A percentile compares a stretch with the other conserved stretches of the same genome.
These are phyloP conservation scores for Orthonevra nobilis DNA, from an alignment of 2,888 invertebrate species.

Conservation along the genomic window DNA sequence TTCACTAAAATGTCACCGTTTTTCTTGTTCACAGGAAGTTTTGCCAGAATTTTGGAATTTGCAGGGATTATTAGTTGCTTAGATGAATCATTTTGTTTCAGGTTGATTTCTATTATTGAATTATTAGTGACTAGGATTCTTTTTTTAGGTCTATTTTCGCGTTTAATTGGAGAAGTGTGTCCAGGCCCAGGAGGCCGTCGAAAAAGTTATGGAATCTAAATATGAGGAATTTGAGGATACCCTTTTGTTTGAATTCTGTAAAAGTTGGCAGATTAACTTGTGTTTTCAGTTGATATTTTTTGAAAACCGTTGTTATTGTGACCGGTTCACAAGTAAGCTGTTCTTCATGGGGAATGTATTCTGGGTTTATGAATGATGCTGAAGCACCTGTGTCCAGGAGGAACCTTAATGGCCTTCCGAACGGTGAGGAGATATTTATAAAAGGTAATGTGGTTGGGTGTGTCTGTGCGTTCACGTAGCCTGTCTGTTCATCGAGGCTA, in stretches of 20 bases:
- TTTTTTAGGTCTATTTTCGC: too few species aligned
- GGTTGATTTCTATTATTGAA: too few species aligned
- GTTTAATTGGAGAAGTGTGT: slow-evolving; percentile 12
- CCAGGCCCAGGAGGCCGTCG: slow-evolving; percentile 26
- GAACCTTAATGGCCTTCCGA: slow-evolving; percentile 32
- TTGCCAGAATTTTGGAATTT: slow-evolving; percentile 1
- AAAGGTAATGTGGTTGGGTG: slow-evolving; percentile 33
- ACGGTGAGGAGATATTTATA: slow-evolving; percentile 49
- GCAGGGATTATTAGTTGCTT: background rate
- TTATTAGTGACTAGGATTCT: too few species aligned
- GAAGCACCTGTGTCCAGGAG: slow-evolving; percentile 42
- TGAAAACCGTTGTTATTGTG: slow-evolving; percentile 26
- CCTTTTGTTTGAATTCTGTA: slow-evolving; percentile 20
- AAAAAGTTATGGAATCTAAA: slow-evolving; percentile 33
- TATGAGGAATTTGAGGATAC: slow-evolving; percentile 15
- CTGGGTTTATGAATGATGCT: slow-evolving; percentile 55
- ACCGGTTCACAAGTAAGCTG: slow-evolving; percentile 26
- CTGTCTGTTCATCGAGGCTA: slow-evolving; percentile 24
- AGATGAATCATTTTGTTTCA: slow-evolving; percentile 28
- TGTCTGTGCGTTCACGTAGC: slow-evolving; percentile 1
- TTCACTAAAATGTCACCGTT: slow-evolving; percentile 2
- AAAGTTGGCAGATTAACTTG: slow-evolving; percentile 9
- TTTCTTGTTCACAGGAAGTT: slow-evolving; percentile 2
- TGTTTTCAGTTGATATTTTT: slow-evolving; percentile 14
- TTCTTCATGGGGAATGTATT: slow-evolving; percentile 29